phyloP scores from a whole-genome alignment of 2,888 invertebrate species.

The Agrochola litura region DNA sequence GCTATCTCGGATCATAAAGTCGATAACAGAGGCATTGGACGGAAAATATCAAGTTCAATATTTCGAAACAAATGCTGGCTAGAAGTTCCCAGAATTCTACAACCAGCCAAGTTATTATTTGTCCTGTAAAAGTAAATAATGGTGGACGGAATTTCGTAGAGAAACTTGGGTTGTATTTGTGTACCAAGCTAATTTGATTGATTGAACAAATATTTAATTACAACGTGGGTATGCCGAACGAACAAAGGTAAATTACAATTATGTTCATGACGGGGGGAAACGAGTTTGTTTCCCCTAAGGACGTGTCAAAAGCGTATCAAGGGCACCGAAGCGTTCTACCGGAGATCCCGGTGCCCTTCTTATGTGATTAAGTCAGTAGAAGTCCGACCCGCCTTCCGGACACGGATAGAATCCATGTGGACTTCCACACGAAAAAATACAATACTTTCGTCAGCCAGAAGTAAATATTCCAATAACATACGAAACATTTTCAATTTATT shows the following conservation, averaged over 20 bases:
- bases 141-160: neutral
- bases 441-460: constrained; percentile 7
- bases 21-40: constrained; percentile 6
- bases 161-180: neutral
- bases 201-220: constrained; percentile 42
- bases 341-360: constrained; percentile 30
- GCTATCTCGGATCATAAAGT: constrained; percentile 28
- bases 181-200: constrained; percentile 25
- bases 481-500: constrained; percentile 11
- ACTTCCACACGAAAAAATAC: constrained; percentile 27
- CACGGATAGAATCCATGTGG: constrained; percentile 12
- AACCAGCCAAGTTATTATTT: constrained; percentile 4
- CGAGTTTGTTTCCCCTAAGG: constrained; percentile 36
- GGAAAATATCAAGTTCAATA: constrained; percentile 23
- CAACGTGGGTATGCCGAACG: constrained; percentile 6
- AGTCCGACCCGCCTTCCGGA: constrained; percentile 17
- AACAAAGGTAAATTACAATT: constrained; percentile 44
- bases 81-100: constrained; percentile 13
- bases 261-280: constrained; percentile 33
- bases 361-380: constrained; percentile 37
- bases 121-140: constrained; percentile 6
- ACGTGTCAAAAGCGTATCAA: constrained; percentile 39
- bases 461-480: neutral
- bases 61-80: constrained; percentile 1
- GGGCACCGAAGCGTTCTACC: constrained; percentile 25